phyloP scores from a whole-genome alignment of 2,113 vertebrate genomes.

The Oophaga pumilio region DNA sequence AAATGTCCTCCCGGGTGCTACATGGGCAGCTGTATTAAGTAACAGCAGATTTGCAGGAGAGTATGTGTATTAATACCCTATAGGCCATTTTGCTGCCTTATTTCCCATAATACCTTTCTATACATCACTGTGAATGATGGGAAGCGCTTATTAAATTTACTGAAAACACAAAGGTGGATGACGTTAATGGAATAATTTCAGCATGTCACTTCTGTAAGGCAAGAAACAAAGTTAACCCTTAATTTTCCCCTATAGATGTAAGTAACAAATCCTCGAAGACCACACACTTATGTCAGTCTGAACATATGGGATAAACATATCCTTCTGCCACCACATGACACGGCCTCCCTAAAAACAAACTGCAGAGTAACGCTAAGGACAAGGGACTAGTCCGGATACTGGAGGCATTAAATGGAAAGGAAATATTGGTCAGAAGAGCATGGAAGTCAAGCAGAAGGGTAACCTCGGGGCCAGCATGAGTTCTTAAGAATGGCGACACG shows the following conservation, averaged over 20 bases:
- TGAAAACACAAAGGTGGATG: too few relatives aligned
- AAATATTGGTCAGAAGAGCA: neutral
- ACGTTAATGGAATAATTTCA: too few relatives aligned
- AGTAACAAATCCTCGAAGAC: neutral
- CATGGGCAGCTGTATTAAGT: too few relatives aligned
- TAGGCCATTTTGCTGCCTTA: too few relatives aligned
- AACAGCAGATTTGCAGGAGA: too few relatives aligned
- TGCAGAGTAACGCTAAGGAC: neutral
- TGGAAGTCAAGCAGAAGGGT: neutral
- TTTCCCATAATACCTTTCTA: too few relatives aligned
- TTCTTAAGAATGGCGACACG: neutral
- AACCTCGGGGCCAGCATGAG: neutral
- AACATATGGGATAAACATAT: neutral
- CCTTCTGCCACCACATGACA: neutral
- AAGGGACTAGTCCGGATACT: neutral
- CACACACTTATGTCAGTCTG: neutral
- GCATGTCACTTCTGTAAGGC: neutral
- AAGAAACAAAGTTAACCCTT: neutral
- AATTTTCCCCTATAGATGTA: neutral
- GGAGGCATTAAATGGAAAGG: neutral
- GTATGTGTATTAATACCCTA: too few relatives aligned
- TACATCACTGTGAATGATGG: too few relatives aligned
- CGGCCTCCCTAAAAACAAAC: neutral
- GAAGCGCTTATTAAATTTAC: too few relatives aligned
- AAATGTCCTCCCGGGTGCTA: too few relatives aligned